These are phyloP conservation scores for Ochropleura plecta DNA, from an alignment of 2,888 invertebrate species.

Conservation along the genomic window DNA sequence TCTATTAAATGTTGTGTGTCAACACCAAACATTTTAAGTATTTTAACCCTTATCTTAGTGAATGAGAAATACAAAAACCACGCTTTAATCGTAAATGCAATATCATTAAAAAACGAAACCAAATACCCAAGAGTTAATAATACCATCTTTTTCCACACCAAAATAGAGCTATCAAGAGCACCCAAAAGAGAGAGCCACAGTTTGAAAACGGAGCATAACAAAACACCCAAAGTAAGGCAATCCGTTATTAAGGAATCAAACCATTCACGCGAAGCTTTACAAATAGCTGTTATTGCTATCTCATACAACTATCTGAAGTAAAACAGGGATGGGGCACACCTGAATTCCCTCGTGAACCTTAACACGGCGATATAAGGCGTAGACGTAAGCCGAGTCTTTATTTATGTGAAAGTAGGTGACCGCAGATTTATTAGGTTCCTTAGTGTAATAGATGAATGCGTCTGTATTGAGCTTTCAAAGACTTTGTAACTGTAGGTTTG, in stretches of 20 bases:
- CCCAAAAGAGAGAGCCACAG: slow-evolving; percentile 40
- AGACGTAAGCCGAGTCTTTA: slow-evolving; percentile 77
- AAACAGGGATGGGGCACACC: slow-evolving; percentile 70
- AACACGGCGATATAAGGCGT: slow-evolving; percentile 77
- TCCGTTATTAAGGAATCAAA: slow-evolving; percentile 75
- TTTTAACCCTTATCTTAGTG: neutral
- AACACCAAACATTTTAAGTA: neutral
- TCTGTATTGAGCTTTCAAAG: slow-evolving; percentile 71
- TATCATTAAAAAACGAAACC: slow-evolving; percentile 9
- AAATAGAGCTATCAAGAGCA: slow-evolving; percentile 43
- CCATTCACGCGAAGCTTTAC: slow-evolving; percentile 72
- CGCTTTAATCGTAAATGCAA: neutral
- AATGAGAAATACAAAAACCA: neutral
- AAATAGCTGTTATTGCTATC: slow-evolving; percentile 77
- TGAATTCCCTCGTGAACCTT: slow-evolving; percentile 78
- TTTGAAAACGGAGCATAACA: slow-evolving; percentile 61
- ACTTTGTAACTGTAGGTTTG: slow-evolving; percentile 42
- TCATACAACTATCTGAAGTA: slow-evolving; percentile 72
- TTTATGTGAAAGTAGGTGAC: slow-evolving; percentile 82
- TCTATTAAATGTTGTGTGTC: neutral
- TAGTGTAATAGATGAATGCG: slow-evolving; percentile 79
- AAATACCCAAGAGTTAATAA: slow-evolving; percentile 17
- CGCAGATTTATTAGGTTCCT: slow-evolving; percentile 85
- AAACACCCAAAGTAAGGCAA: slow-evolving; percentile 69
- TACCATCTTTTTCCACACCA: slow-evolving; percentile 25